These are phyloP conservation scores for Prinia subflava DNA, from an alignment of 2,113 vertebrate species.

Conservation along the genomic window DNA sequence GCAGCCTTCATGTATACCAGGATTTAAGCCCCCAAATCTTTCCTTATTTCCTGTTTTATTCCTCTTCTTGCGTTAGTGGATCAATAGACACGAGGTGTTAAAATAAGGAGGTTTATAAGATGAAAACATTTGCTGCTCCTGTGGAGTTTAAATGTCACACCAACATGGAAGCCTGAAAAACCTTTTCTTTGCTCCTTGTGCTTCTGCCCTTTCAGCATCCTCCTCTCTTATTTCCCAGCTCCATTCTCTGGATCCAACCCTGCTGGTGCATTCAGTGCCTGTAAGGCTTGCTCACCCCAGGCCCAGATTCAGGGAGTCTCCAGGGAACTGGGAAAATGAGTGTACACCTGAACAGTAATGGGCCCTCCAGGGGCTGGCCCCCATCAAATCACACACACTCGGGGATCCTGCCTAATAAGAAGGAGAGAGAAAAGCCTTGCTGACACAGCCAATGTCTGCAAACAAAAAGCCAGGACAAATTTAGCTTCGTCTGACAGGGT, in stretches of 20 bases:
- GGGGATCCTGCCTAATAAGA: constrained; percentile 35
- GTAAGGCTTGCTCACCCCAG: constrained; percentile 48
- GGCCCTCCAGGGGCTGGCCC: constrained; percentile 36
- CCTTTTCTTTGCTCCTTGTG: constrained; percentile 65
- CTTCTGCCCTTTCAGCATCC: constrained; percentile 69
- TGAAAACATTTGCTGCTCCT: constrained; percentile 50
- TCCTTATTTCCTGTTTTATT: neutral
- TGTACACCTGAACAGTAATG: constrained; percentile 32
- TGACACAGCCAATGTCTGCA: constrained; percentile 37
- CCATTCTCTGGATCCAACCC: constrained; percentile 66
- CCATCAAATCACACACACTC: neutral
- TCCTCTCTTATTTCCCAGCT: constrained; percentile 17
- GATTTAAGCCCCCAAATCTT: neutral
- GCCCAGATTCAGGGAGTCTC: constrained; percentile 36
- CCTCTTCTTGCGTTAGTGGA: neutral
- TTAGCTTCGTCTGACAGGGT: constrained; percentile 9
- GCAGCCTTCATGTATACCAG: neutral
- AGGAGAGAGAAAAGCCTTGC: constrained; percentile 48
- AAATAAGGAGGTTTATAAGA: constrained; percentile 65
- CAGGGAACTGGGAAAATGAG: constrained; percentile 31
- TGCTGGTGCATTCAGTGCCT: constrained; percentile 53
- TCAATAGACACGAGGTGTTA: constrained; percentile 3
- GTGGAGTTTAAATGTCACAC: constrained; percentile 75
- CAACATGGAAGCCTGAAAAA: constrained; percentile 34
- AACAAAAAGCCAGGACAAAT: constrained; percentile 52